Evolutionary conservation across 2,797 vertebrate species (phyloP), one percentile per base, ranked within the genome.

Genomic region (Hyperoplus lanceolatus): DNA sequence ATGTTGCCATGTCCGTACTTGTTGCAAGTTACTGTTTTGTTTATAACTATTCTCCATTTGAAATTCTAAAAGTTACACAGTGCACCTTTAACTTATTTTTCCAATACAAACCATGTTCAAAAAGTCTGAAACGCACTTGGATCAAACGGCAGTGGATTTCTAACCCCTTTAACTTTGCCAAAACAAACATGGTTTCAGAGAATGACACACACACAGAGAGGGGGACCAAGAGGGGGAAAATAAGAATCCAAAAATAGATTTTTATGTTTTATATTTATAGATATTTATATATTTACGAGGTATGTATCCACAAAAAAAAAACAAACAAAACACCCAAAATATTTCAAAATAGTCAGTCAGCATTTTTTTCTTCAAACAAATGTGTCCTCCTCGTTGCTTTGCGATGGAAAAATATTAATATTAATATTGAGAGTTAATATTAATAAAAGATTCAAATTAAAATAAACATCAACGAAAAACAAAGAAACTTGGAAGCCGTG

Each of bases 241-340:
- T 89, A 92, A 92, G 93, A 93, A 90, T 95, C 91, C 88, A 93
- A 94, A 96, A 95, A 96, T 95, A 96, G 92, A 95, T 94, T 90
- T 93, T 94, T 95, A 91, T 93, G 83, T 91, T 86, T 29, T 93
- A 94, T 94, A 90, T 93, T 89, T 93, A 93, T 95, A 92, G 93
- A 93, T 94, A 92, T 92, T 79, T 90, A 88, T 92, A 94, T 94
- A 95, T 95, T 94, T 94, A 94, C 88, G 94, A 95, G 95, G 95
- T 95, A 95, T 94, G 91, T 95, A 89, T 95, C 88, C 93, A 95
- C 93, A 95, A 94, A 94, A 89, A 88, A 95, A 93, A 95, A 94
- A 94, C 89, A 88, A 82, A 64, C 69, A 89, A 90, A 92, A 88
- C 88, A 91, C 82, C 81, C 86, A 88, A 81, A 90, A 86, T 29